These are phyloP conservation scores for Drosophila mimetica DNA, from an alignment of 2,888 invertebrate species.

Conservation along the genomic window DNA sequence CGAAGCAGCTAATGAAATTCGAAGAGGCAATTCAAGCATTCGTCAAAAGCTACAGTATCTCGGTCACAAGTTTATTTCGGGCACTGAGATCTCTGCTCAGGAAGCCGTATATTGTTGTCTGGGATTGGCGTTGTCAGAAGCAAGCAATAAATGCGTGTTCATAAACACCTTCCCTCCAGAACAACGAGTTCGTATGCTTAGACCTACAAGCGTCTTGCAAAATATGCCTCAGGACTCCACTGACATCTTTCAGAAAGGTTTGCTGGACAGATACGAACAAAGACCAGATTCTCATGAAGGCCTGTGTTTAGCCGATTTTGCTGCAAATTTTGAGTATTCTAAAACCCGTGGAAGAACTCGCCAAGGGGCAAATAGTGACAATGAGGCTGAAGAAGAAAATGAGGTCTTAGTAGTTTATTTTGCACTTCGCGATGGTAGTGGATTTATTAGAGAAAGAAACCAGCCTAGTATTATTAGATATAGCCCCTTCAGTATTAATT, in stretches of 20 bases:
- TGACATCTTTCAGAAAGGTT: too few species aligned
- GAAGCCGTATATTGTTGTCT: too few species aligned
- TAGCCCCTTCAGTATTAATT: conserved; percentile 8
- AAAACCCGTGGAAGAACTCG: not conserved
- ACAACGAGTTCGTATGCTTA: too few species aligned
- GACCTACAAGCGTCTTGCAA: too few species aligned
- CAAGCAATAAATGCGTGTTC: too few species aligned
- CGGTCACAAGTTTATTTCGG: not conserved
- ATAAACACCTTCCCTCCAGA: too few species aligned
- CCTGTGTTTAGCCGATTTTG: too few species aligned
- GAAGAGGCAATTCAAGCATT: conserved; percentile 1
- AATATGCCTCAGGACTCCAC: too few species aligned
- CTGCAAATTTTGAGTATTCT: not conserved
- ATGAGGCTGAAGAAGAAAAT: conserved; percentile 5
- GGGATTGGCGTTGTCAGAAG: too few species aligned
- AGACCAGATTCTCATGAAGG: too few species aligned
- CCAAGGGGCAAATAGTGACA: not conserved
- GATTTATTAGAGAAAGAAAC: conserved; percentile 2
- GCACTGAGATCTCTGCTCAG: not conserved
- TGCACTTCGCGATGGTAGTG: conserved; percentile 13
- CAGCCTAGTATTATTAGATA: conserved; percentile 6
- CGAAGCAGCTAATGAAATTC: not conserved
- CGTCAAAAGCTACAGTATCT: conserved; percentile 1
- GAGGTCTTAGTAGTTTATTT: not conserved
- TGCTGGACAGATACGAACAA: too few species aligned